Percentiles rank a stretch among this genome's conserved stretches.
Evolutionary conservation across 1,140 invertebrate species (phyloP).

Genomic region (Heliconius hewitsoni): DNA sequence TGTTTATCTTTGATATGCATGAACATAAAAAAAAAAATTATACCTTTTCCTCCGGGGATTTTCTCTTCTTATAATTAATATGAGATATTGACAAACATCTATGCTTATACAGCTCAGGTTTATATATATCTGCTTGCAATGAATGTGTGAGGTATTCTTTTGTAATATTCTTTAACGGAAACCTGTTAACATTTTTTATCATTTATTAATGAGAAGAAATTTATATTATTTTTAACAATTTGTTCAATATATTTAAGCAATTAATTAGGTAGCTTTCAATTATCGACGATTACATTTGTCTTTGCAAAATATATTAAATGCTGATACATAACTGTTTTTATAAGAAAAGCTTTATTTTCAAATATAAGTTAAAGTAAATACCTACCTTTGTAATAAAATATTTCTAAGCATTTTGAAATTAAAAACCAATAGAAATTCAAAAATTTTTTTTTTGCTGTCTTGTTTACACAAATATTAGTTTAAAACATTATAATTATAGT

Average conservation of each 20-base stretch:
- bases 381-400: constrained; percentile 3
- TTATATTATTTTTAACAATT: not conserved
- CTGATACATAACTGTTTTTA: not conserved
- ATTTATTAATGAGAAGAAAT: not conserved
- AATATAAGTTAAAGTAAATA: not conserved
- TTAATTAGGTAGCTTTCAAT: no score
- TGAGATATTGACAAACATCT: constrained; percentile 48
- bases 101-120: not conserved
- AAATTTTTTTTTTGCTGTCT: not conserved
- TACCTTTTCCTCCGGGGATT: constrained; percentile 63
- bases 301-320: not conserved
- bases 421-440: not conserved
- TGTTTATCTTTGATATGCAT: no score
- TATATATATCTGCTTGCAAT: not conserved
- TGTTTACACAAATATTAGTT: not conserved
- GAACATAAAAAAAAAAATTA: not conserved
- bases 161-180: constrained; percentile 49
- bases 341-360: not conserved
- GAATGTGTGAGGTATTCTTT: constrained; percentile 39
- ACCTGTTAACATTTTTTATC: constrained; percentile 38
- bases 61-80: constrained; percentile 62
- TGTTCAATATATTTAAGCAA: no score
- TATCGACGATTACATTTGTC: not conserved
- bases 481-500: not conserved
- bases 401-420: not conserved